A percentile compares a stretch with the other conserved stretches of the same genome.
phyloP scores from a whole-genome alignment of 2,888 invertebrate genomes.

The Athalia circularis region DNA sequence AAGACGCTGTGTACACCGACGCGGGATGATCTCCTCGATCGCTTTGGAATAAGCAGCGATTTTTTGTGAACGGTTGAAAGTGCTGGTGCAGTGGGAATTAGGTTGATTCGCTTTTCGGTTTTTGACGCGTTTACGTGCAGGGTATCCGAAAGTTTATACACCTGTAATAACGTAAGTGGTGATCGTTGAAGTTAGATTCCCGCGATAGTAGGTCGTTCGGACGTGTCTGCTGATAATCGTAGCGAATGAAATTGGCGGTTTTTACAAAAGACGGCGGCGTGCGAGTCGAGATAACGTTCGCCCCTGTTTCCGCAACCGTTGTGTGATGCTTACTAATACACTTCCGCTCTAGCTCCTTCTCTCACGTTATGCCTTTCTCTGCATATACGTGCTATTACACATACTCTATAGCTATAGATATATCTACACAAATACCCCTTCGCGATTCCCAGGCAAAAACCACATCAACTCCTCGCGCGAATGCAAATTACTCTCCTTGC shows the following conservation, averaged over 20 bases:
- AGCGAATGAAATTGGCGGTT: constrained; percentile 26
- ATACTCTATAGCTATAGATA: no score
- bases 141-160: no score
- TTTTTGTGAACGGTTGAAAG: no score
- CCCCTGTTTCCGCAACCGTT: constrained; percentile 30
- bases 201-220: constrained; percentile 2
- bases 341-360: constrained; percentile 7
- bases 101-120: neutral
- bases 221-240: constrained; percentile 38
- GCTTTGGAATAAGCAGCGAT: no score
- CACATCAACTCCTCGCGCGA: constrained; percentile 34
- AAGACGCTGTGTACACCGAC: no score
- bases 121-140: neutral
- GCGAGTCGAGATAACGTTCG: constrained; percentile 25
- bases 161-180: neutral
- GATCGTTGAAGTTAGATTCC: constrained; percentile 32
- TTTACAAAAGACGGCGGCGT: constrained; percentile 39
- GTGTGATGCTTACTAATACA: constrained; percentile 38
- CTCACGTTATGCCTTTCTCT: neutral
- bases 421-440: neutral
- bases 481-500: constrained; percentile 40
- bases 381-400: neutral
- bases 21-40: no score
- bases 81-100: no score
- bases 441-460: constrained; percentile 39